Percentiles rank a stretch among this genome's conserved stretches.
Evolutionary conservation across 1,140 invertebrate genomes (phyloP).

Genomic region (Papilio dardanus): DNA sequence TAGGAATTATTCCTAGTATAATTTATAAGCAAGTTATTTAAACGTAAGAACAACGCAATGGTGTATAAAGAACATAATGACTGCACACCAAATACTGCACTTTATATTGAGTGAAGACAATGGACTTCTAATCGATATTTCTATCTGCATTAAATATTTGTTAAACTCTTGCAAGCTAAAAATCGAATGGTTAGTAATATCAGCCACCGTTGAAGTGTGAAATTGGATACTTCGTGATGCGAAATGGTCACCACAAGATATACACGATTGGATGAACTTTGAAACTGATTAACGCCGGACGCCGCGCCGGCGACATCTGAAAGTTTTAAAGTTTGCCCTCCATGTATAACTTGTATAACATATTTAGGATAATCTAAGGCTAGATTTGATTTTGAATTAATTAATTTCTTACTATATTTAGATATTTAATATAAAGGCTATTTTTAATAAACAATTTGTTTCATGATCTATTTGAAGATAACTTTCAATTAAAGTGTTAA

Average conservation of each 20-base stretch:
- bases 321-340: conserved; percentile 20
- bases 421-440: too few species aligned
- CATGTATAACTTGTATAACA: background rate
- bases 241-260: conserved; percentile 39
- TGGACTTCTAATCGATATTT: conserved; percentile 12
- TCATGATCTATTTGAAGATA: too few species aligned
- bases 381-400: background rate
- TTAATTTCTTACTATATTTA: too few species aligned
- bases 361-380: background rate
- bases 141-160: conserved; percentile 36
- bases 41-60: background rate
- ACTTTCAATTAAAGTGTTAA: too few species aligned
- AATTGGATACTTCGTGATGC: conserved; percentile 39
- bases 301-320: conserved; percentile 18
- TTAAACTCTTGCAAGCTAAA: conserved; percentile 22
- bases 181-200: conserved; percentile 37
- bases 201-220: conserved; percentile 36
- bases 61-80: background rate
- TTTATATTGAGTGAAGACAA: too few species aligned
- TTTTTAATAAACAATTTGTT: too few species aligned
- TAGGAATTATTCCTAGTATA: background rate
- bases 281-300: conserved; percentile 35
- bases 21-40: background rate
- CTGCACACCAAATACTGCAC: background rate
- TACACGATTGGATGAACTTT: conserved; percentile 39